Conservation (phyloP, 2,888 invertebrate genomes). For the Meteorus cinctellus region DNA sequence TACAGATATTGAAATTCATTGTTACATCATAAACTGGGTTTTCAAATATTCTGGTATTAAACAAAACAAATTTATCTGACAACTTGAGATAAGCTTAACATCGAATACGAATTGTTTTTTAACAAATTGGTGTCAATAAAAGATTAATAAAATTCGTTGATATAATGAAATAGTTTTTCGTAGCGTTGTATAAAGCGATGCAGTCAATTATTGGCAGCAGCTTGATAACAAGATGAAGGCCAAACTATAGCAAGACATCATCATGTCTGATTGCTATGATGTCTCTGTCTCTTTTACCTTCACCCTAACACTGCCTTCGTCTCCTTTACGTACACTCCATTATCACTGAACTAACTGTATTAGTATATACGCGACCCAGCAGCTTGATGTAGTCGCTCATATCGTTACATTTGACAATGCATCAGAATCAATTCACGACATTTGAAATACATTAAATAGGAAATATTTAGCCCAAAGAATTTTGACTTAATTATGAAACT, state of each 20-base stretch:
- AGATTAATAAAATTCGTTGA: not conserved
- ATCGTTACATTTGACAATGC: not conserved
- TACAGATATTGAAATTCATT: no score
- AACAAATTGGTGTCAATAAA: no score
- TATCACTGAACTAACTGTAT: slow-evolving; percentile 63
- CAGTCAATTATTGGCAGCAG: slow-evolving; percentile 53
- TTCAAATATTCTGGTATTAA: no score
- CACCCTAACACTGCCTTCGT: not conserved
- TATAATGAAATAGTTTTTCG: not conserved
- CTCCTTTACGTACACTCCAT: slow-evolving; percentile 59
- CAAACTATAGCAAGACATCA: slow-evolving; percentile 47
- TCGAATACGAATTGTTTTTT: no score
- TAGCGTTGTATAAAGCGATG: not conserved
- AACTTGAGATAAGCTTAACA: no score
- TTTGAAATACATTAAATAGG: no score
- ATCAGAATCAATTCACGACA: slow-evolving; percentile 4
- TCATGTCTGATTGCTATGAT: slow-evolving; percentile 37
- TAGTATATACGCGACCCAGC: slow-evolving; percentile 51
- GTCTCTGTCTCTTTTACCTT: slow-evolving; percentile 9
- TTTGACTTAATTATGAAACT: no score
- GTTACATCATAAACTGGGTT: no score
- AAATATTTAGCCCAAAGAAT: no score
- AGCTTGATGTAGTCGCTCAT: slow-evolving; percentile 7
- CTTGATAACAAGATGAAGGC: slow-evolving; percentile 64
- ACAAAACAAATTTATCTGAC: no score